Evolutionary conservation across 1,140 invertebrate species (phyloP), one percentile per base, ranked within the genome.

Genomic region (Drosophila pseudoobscura): DNA sequence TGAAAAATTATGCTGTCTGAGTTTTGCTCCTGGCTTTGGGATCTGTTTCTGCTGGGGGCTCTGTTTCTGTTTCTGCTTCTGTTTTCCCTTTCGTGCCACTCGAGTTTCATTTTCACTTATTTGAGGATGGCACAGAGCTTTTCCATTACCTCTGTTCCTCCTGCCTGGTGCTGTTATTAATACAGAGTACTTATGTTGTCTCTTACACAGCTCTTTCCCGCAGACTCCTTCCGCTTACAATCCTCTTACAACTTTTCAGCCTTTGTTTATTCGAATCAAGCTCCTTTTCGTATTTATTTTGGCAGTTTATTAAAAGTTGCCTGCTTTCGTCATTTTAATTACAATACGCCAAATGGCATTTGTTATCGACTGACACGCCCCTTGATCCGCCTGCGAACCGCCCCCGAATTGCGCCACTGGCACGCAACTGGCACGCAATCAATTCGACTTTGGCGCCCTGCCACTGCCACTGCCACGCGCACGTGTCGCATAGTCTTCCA

Each of bases 281-380:
- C 52, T 63, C 52, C 63, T 53, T 79, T 75, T 59, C 54, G 64
- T 78, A 63, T 80, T 84, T 80, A 62, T 75, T 85, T 80, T 85
- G 69, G 82, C 73, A 87, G 82, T 87, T 85, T 87, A 85, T 85
- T 85, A 78, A 87, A 78, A 87, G 50, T 68, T 65, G 69, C 55
- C 63, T 65, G 75, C 64, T 64, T 65, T 80, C 80, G 77, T 85
- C 82, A 78, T 80, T 85, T 85, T 85, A 85, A 85, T 85, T 85
- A 87, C 82, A 87, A 82, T 80, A 64, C 70, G 54, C 60, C 24
- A 52, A 41, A 15, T 43, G 60, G 47, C 60, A 74, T 69, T 69
- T 69, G 65, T 69, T 69, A 69, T 69, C 45, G 65, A 29, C 11
- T 1, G 45, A 35, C 65, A 69, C 65, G 65, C 69, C 72, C 52